Conservation (phyloP, 2,888 invertebrate genomes). For the Acrobasis repandana region DNA sequence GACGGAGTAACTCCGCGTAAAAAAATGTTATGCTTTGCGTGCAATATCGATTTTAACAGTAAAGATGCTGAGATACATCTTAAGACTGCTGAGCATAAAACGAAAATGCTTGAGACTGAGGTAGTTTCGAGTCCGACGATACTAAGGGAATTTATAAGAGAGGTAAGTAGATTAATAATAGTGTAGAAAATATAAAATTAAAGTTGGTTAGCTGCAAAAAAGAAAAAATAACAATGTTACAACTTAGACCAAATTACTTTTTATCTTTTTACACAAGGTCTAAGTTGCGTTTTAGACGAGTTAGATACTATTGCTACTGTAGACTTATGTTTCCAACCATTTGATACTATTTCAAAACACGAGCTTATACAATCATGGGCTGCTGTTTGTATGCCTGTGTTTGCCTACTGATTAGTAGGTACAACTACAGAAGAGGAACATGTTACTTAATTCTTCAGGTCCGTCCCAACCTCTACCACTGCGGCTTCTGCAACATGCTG, state of each 20-base stretch:
- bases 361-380: not conserved
- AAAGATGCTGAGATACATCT: conserved; percentile 46
- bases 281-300: too few relatives aligned
- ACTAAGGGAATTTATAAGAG: conserved; percentile 50
- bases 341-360: not conserved
- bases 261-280: too few relatives aligned
- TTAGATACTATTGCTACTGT: too few relatives aligned
- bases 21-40: conserved; percentile 52
- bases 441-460: not conserved
- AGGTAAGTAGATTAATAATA: conserved; percentile 42
- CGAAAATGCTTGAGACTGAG: conserved; percentile 41
- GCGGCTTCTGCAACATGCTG: conserved; percentile 55
- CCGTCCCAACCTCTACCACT: conserved; percentile 50
- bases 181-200: not conserved
- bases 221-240: too few relatives aligned
- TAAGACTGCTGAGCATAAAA: conserved; percentile 41
- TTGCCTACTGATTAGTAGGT: not conserved
- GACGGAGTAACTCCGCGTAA: conserved; percentile 35
- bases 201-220: too few relatives aligned
- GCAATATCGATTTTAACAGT: conserved; percentile 40
- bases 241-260: too few relatives aligned
- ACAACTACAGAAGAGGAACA: too few relatives aligned
- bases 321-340: too few relatives aligned
- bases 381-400: too few relatives aligned
- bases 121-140: conserved; percentile 33